Conservation (phyloP, 2,888 invertebrate genomes). For the Trissolcus japonicus region DNA sequence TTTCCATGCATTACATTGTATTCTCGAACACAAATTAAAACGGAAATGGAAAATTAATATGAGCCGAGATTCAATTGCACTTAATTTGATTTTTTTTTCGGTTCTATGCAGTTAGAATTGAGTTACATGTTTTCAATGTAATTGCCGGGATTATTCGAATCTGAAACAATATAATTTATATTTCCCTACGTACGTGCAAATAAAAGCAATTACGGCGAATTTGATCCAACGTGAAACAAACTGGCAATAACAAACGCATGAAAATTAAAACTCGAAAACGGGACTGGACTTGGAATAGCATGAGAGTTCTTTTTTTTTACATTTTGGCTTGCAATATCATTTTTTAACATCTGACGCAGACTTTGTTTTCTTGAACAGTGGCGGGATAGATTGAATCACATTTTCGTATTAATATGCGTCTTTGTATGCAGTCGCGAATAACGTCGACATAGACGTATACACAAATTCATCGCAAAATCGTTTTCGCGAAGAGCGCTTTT, state of each 20-base stretch:
- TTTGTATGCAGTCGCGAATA: constrained; percentile 34
- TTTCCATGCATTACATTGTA: constrained; percentile 22
- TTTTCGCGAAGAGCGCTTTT: constrained; percentile 62
- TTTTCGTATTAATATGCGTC: constrained; percentile 44
- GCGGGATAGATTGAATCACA: constrained; percentile 35
- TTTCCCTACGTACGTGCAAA: constrained; percentile 24
- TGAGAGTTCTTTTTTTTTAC: no score
- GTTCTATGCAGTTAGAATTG: constrained; percentile 23
- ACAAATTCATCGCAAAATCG: constrained; percentile 65
- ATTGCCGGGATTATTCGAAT: constrained; percentile 35
- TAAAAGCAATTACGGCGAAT: constrained; percentile 40
- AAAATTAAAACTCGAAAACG: constrained; percentile 15
- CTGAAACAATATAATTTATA: constrained; percentile 38
- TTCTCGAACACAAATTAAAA: constrained; percentile 19
- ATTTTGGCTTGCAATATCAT: no score
- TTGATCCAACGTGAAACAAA: constrained; percentile 25
- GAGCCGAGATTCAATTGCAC: constrained; percentile 36
- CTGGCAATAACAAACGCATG: constrained; percentile 15
- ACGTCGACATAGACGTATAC: constrained; percentile 43
- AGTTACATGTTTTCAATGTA: constrained; percentile 42
- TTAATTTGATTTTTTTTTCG: constrained; percentile 41
- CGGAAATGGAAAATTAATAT: constrained; percentile 39
- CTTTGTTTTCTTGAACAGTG: background rate
- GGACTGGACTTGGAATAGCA: background rate
- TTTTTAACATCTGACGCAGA: no score